A percentile compares a stretch with the other conserved stretches of the same genome.
phyloP scores from a whole-genome alignment of 37 sponge, comb jelly and placozoan species.

The Geodia barretti region DNA sequence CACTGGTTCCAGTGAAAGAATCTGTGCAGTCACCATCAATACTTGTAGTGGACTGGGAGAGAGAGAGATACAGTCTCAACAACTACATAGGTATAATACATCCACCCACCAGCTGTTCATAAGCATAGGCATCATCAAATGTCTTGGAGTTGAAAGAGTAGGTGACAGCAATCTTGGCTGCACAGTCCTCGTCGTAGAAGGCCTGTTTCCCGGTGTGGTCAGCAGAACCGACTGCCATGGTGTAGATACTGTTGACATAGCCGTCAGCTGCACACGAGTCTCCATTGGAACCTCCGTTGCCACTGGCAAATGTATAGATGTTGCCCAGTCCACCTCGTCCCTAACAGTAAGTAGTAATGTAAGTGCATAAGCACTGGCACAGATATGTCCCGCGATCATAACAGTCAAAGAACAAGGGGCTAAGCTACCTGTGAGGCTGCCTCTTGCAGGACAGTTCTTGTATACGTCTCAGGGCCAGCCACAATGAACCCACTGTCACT shows the following conservation, averaged over 20 bases:
- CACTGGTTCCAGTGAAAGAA: constrained; percentile 70
- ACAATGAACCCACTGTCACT: constrained; percentile 90
- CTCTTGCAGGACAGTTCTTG: constrained; percentile 52
- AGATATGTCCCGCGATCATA: no score
- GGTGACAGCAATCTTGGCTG: constrained; percentile 90
- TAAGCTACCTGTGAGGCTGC: constrained; percentile 63
- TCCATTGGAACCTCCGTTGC: constrained; percentile 84
- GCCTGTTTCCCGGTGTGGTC: constrained; percentile 70
- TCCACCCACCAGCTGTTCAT: constrained; percentile 49
- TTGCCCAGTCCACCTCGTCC: constrained; percentile 87
- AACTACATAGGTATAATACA: background rate
- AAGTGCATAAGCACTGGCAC: background rate
- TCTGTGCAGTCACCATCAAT: constrained; percentile 32
- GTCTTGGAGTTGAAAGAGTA: constrained; percentile 50
- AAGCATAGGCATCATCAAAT: constrained; percentile 22
- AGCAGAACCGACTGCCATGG: constrained; percentile 86
- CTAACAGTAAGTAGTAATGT: constrained; percentile 5
- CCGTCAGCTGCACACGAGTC: constrained; percentile 98
- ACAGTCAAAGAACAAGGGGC: no score
- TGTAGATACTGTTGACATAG: constrained; percentile 88
- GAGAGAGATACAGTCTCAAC: background rate
- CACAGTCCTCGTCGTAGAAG: constrained; percentile 89
- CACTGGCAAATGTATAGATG: constrained; percentile 94
- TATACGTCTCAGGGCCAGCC: constrained; percentile 85
- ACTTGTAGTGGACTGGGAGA: constrained; percentile 18